Conservation (phyloP, 2,797 vertebrate genomes). For the Catostomus latipinnis region DNA sequence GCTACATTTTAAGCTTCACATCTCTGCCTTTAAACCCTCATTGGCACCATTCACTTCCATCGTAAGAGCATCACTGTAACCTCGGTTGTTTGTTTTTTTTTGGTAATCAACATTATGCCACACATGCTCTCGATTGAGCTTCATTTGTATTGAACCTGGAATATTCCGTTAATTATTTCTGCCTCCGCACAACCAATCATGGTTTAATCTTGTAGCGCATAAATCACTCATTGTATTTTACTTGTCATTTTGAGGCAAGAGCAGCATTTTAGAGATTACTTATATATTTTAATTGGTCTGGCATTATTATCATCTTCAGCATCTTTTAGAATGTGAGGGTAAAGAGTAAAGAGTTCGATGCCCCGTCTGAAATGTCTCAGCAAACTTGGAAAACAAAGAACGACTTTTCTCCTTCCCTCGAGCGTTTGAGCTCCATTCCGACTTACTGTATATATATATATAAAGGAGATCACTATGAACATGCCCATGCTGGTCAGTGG, state of each 20-base stretch:
- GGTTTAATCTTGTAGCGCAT: not conserved
- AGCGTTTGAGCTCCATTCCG: slow-evolving; percentile 36
- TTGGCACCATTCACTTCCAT: no score
- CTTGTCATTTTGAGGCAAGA: slow-evolving; percentile 16
- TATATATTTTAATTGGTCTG: not conserved
- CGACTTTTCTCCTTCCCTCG: slow-evolving; percentile 31
- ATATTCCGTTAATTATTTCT: slow-evolving; percentile 9
- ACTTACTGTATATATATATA: slow-evolving; percentile 49
- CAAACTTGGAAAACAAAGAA: slow-evolving; percentile 38
- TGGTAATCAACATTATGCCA: no score
- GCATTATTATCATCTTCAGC: not conserved
- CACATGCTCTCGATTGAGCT: not conserved
- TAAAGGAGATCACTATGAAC: slow-evolving; percentile 17
- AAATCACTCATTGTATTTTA: slow-evolving; percentile 33
- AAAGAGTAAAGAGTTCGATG: slow-evolving; percentile 1
- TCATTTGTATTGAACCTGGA: not conserved
- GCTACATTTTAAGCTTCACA: no score
- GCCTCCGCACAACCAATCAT: not conserved
- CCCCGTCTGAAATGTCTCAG: slow-evolving; percentile 9
- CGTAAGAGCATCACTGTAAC: no score
- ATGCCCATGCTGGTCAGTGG: slow-evolving; percentile 25
- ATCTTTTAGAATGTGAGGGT: not conserved
- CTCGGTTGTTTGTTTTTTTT: no score
- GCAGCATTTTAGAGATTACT: slow-evolving; percentile 23
- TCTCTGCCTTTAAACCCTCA: no score